phyloP scores from a whole-genome alignment of 2,797 vertebrate genomes.

The Melanotaenia parkinsoni region DNA sequence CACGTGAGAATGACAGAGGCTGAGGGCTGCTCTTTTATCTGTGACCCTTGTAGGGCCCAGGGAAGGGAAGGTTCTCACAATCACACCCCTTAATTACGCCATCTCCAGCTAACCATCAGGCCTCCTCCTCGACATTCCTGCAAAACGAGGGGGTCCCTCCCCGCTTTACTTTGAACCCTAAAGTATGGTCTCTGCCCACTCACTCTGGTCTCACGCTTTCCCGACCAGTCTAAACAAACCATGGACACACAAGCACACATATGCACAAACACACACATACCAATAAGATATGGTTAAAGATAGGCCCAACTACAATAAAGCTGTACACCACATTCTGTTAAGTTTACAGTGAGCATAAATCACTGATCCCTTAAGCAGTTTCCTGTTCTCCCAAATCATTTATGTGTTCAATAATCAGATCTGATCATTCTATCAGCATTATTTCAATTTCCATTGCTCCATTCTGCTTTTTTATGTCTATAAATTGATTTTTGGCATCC shows the following conservation, averaged over 20 bases:
- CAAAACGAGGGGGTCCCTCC: conserved; percentile 79
- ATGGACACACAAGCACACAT: conserved; percentile 48
- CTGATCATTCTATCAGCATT: conserved; percentile 13
- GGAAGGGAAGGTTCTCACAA: conserved; percentile 82
- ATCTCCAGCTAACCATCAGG: conserved; percentile 82
- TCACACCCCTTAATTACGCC: conserved; percentile 86
- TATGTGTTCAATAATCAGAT: conserved; percentile 28
- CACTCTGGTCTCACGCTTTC: conserved; percentile 82
- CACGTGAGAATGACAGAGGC: conserved; percentile 57
- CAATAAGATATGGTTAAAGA: conserved; percentile 70
- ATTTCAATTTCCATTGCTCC: conserved; percentile 1
- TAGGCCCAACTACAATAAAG: conserved; percentile 45
- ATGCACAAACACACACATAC: conserved; percentile 61
- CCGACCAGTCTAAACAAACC: conserved; percentile 84
- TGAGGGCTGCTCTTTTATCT: conserved; percentile 78
- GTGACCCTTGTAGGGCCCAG: conserved; percentile 75
- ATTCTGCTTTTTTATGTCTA: conserved; percentile 29
- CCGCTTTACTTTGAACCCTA: conserved; percentile 80
- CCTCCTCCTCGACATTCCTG: conserved; percentile 83
- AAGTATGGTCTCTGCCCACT: conserved; percentile 81
- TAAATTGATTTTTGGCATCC: not conserved
- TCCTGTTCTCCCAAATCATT: conserved; percentile 4
- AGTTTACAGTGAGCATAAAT: conserved; percentile 24
- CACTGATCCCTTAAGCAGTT: conserved; percentile 5
- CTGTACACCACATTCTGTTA: conserved; percentile 30